Conservation (phyloP, 2,113 vertebrate species). For the Saccopteryx leptura region DNA sequence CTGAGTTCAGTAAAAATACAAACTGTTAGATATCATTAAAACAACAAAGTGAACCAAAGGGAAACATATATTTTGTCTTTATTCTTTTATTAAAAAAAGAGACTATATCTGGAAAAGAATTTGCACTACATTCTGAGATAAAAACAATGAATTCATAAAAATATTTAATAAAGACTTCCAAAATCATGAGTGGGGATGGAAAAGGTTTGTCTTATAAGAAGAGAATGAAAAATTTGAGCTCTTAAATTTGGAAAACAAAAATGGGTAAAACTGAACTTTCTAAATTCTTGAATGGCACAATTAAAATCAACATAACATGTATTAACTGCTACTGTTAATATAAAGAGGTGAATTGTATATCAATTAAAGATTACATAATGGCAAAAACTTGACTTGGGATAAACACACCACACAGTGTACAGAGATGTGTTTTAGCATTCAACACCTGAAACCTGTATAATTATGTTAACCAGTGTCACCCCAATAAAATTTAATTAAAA, state of each 20-base stretch:
- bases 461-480: too few relatives aligned
- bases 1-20: neutral
- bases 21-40: neutral
- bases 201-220: neutral
- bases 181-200: neutral
- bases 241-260: neutral
- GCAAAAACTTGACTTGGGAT: too few relatives aligned
- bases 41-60: neutral
- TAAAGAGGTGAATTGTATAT: neutral
- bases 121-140: neutral
- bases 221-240: neutral
- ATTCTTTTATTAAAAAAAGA: conserved; percentile 5
- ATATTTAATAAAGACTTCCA: neutral
- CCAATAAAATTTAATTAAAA: too few relatives aligned
- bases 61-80: neutral
- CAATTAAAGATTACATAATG: neutral
- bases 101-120: neutral
- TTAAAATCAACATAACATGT: neutral
- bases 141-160: neutral
- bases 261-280: neutral
- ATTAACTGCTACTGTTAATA: neutral
- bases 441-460: too few relatives aligned
- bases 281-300: neutral
- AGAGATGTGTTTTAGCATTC: too few relatives aligned
- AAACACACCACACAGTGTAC: too few relatives aligned